These are phyloP conservation scores for Sphyrna mokarran DNA, from an alignment of 2,113 vertebrate species.

Conservation along the genomic window DNA sequence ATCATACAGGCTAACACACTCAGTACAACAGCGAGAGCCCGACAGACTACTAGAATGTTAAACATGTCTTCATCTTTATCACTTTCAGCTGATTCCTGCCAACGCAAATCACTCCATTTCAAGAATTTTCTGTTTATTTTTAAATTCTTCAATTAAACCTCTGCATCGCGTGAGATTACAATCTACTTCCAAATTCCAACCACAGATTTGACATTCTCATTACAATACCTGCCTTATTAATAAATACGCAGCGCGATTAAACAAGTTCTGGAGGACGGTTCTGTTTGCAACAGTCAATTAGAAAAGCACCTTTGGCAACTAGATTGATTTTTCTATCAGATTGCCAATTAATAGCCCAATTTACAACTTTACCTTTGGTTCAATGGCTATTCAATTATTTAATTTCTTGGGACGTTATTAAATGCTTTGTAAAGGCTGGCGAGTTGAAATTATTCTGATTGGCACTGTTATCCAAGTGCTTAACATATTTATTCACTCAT, in stretches of 20 bases:
- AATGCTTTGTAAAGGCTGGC: neutral
- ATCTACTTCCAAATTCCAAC: neutral
- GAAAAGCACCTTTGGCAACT: neutral
- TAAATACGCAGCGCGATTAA: neutral
- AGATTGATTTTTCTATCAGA: neutral
- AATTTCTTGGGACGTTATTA: neutral
- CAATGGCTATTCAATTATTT: neutral
- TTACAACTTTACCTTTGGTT: neutral
- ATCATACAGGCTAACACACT: neutral
- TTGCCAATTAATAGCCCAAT: constrained; percentile 4
- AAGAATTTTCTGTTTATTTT: neutral
- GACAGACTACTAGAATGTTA: neutral
- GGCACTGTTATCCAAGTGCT: neutral
- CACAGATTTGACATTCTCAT: neutral
- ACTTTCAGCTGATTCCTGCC: neutral
- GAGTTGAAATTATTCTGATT: neutral
- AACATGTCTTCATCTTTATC: neutral
- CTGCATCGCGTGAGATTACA: neutral
- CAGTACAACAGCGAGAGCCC: no score
- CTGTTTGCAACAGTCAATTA: neutral
- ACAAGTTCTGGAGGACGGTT: neutral
- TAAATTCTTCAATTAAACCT: neutral
- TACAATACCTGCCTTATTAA: neutral
- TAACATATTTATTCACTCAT: neutral
- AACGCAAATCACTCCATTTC: neutral